phyloP scores from a whole-genome alignment of 2,888 invertebrate genomes.

The Spodoptera exigua region DNA sequence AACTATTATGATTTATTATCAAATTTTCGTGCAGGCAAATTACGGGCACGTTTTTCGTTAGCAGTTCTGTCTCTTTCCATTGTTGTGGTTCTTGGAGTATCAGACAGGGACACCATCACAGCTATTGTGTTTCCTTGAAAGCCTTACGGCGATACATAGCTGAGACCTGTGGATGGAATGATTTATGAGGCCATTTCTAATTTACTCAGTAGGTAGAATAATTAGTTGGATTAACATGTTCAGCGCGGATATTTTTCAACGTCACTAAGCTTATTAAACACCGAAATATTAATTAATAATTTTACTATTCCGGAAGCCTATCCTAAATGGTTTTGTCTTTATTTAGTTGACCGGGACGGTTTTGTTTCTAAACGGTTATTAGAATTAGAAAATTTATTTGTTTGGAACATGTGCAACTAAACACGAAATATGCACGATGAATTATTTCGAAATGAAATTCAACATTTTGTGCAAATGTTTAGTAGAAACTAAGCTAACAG shows the following conservation, averaged over 20 bases:
- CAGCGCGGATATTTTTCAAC: slow-evolving; percentile 77
- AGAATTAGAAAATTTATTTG: slow-evolving; percentile 42
- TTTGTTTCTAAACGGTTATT: slow-evolving; percentile 33
- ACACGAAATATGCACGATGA: slow-evolving; percentile 51
- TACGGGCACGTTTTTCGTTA: slow-evolving; percentile 82
- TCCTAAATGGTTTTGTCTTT: slow-evolving; percentile 24
- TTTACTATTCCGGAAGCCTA: slow-evolving; percentile 67
- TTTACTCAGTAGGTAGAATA: slow-evolving; percentile 81
- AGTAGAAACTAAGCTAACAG: slow-evolving; percentile 61
- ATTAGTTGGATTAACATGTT: slow-evolving; percentile 86
- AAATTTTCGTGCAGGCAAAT: slow-evolving; percentile 89
- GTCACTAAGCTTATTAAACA: slow-evolving; percentile 72
- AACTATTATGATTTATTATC: slow-evolving; percentile 89
- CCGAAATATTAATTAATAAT: slow-evolving; percentile 71
- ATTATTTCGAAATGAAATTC: slow-evolving; percentile 54
- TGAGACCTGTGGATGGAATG: slow-evolving; percentile 77
- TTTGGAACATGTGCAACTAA: slow-evolving; percentile 43
- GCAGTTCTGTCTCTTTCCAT: slow-evolving; percentile 77
- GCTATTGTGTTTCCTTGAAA: slow-evolving; percentile 80
- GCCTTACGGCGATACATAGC: slow-evolving; percentile 78
- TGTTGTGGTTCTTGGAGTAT: slow-evolving; percentile 56
- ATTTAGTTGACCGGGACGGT: slow-evolving; percentile 26
- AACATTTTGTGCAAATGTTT: slow-evolving; percentile 59
- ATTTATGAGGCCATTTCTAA: slow-evolving; percentile 84
- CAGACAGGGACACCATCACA: slow-evolving; percentile 75